Base-by-base conservation (phyloP, 1,140 invertebrate genomes). In the Phortica variegata region DNA sequence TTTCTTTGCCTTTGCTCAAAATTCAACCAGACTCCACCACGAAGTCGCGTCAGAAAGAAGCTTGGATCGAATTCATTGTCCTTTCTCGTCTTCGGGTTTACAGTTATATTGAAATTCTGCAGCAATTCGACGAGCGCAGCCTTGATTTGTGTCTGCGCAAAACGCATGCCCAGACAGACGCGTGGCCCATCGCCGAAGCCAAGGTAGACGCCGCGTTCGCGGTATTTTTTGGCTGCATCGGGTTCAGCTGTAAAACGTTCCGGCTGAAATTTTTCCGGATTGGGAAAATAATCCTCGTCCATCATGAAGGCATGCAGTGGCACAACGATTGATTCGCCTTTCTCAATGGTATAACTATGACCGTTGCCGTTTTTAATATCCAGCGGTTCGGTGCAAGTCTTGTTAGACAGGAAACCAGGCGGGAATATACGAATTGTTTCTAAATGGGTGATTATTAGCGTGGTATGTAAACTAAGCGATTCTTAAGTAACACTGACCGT, bases 261-360 rank as follows among this genome's bases (percentile, higher is more conserved):
- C 0, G 91, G 91, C 69, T 87, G 80, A 63, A 85, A 94, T 9
- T 69, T 66, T 4, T 85, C 76, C 0, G 90, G 85, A 49, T 91
- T 77, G 9, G 83, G 79, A 52, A 84, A 93, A 56, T 83, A 79
- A 17, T 83, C 65, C 3, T 81, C 77, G 61, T 91, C 85, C 3
- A 59, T 59, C 46, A 86, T 85, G 2, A 82, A 49, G 0, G 77
- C 79, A 38, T 76, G 66, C 16, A 82, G 65, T 0, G 85, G 80
- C 2, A 87, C 71, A 16, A 79, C 75, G 1, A 85, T 52, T 3
- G 73, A 77, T 3, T 80, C 77, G 12, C 78, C 81, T 44, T 81
- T 81, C 2, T 63, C 45, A 6, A 75, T 34, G 0, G 43, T 43
- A 4, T 69, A 19, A 10, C 32, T 43, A 2, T 34, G 34, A 0